phyloP scores from a whole-genome alignment of 1,140 invertebrate genomes.

The Aphaenogaster ashmeadi region DNA sequence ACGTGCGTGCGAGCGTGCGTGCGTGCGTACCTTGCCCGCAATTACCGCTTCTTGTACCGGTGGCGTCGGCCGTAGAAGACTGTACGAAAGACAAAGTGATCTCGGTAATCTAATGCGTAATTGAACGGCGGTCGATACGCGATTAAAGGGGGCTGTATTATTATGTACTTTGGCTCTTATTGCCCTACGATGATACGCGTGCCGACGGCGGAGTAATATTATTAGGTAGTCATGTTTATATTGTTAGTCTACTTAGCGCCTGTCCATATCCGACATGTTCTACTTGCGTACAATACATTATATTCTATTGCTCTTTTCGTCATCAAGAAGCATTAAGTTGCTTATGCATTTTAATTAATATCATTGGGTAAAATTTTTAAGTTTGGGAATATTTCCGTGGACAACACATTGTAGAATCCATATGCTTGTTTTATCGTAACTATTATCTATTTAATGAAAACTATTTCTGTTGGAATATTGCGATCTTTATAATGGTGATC shows the following conservation, averaged over 20 bases:
- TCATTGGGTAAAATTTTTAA: background rate
- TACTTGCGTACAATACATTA: background rate
- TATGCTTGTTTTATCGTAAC: background rate
- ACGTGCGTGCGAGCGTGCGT: slow-evolving; percentile 21
- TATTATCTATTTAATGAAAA: background rate
- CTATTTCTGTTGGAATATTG: background rate
- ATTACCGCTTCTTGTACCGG: slow-evolving; percentile 53
- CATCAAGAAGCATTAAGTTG: background rate
- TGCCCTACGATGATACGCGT: slow-evolving; percentile 30
- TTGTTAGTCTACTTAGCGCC: slow-evolving; percentile 29
- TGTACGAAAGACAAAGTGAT: slow-evolving; percentile 60
- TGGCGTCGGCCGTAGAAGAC: slow-evolving; percentile 39
- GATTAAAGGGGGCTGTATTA: slow-evolving; percentile 48
- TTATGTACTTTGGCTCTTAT: slow-evolving; percentile 44
- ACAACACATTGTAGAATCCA: background rate
- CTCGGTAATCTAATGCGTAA: slow-evolving; percentile 61
- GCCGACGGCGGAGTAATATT: slow-evolving; percentile 9
- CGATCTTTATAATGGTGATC: slow-evolving; percentile 2
- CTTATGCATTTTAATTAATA: slow-evolving; percentile 1
- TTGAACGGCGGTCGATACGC: slow-evolving; percentile 55
- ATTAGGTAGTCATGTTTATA: slow-evolving; percentile 20
- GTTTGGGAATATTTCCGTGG: background rate
- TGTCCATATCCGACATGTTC: background rate
- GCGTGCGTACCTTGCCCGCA: slow-evolving; percentile 51
- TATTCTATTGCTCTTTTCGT: background rate